Evolutionary conservation across 2,797 vertebrate genomes (phyloP).

Genomic region (Pyrocephalus nanus): DNA sequence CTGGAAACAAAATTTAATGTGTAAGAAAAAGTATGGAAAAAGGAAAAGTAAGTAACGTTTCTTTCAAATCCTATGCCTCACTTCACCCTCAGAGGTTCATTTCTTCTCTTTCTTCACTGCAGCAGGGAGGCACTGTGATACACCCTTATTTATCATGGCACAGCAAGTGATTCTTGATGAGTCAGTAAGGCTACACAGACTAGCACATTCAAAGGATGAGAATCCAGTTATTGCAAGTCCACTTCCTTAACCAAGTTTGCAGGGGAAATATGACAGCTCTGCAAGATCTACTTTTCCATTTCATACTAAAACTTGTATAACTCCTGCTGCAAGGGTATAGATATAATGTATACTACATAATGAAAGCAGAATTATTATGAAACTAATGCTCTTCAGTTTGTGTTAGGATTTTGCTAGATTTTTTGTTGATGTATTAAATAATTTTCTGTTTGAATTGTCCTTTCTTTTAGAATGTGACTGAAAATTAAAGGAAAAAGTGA

Average conservation of each 20-base stretch:
- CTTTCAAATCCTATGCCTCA: neutral
- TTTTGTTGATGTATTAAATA: neutral
- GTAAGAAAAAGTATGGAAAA: neutral
- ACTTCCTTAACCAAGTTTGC: neutral
- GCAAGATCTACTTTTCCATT: neutral
- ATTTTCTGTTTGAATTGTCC: neutral
- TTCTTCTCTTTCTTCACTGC: neutral
- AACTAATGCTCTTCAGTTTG: neutral
- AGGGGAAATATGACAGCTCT: neutral
- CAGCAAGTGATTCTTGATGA: neutral
- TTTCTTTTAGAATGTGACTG: neutral
- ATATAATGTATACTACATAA: neutral
- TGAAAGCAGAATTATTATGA: neutral
- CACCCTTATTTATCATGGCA: neutral
- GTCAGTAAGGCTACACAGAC: neutral
- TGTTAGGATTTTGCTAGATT: neutral
- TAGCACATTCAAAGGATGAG: neutral
- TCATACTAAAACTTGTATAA: neutral
- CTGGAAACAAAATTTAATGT: neutral
- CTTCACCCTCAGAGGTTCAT: neutral
- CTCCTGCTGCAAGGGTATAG: neutral
- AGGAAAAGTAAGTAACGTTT: neutral
- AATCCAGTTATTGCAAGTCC: neutral
- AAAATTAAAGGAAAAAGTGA: neutral
- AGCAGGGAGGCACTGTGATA: neutral